Evolutionary conservation across 2,888 invertebrate genomes (phyloP), one percentile per base, ranked within the genome.

Genomic region (Rhagonycha lutea): DNA sequence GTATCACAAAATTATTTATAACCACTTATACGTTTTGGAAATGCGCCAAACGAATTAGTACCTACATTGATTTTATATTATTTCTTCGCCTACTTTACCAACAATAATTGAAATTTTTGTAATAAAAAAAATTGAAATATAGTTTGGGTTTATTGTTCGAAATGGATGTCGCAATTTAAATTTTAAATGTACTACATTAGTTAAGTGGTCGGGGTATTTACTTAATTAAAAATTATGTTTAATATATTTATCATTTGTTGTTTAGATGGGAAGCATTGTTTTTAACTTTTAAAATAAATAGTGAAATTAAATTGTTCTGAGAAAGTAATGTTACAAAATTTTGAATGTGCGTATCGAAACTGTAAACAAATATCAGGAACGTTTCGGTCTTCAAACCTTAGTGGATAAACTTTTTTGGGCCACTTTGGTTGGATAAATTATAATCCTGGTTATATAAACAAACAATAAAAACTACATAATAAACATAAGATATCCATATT

Each of bases 371-470:
- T 63, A 70, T 23, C 18, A 32, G 63, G 70, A 70, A 70, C 70
- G 70, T 63, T 70, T 70, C 70, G 70, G 28, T 63, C 70, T 70
- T 62, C 18, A 9, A 63, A 68, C 60, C 68, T 18, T 72, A 75
- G 79, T 79, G 77, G 79, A 79, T 70, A 79, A 74, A 62, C 26
- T 68, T 68, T 68, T 74, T 14, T 77, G 79, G 79, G 47, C 79
- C 69, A 76, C 76, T 76, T 72, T 18, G 67, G 23, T 28, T 29
- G 47, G 47, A 47, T 47, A 47, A 32, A 0, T 2, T 28, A 28
- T 12, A 12, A 32, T 32, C 12, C 12, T 18, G 12, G 11, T 32
- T 32, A 32, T 32, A 32, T 32, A 32, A n/a, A 32, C 8, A 47
- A n/a, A 7, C n/a, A n/a, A 47, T 7, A 47, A 32, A 47, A 47